Conservation (phyloP, 2,797 vertebrate genomes). For the Pangasius mekongensis region DNA sequence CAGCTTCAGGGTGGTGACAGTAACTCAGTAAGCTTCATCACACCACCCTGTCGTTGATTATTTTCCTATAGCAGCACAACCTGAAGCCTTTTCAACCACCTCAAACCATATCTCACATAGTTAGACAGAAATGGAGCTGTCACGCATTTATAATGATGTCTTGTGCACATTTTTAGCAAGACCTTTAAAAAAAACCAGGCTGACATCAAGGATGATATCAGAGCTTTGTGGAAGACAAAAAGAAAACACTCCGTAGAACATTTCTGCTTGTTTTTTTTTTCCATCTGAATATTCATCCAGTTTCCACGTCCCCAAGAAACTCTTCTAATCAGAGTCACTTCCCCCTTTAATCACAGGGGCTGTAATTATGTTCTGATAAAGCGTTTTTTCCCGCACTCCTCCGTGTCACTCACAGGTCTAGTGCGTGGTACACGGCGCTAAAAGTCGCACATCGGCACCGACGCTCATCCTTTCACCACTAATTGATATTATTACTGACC, state of each 20-base stretch:
- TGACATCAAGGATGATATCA: neutral
- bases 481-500: conserved; percentile 74
- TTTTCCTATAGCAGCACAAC: neutral
- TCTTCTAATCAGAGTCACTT: conserved; percentile 82
- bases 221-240: neutral
- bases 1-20: neutral
- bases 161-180: too few relatives aligned
- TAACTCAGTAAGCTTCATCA: neutral
- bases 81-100: neutral
- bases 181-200: neutral
- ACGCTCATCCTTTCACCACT: conserved; percentile 73
- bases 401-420: conserved; percentile 80
- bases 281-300: conserved; percentile 78
- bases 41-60: neutral
- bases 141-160: neutral
- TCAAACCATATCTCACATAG: neutral
- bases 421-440: conserved; percentile 77
- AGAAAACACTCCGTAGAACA: conserved; percentile 54
- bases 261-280: conserved; percentile 60
- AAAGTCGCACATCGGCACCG: conserved; percentile 63
- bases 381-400: conserved; percentile 76
- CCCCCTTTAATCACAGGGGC: conserved; percentile 80
- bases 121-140: neutral
- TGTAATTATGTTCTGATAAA: conserved; percentile 84
- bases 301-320: conserved; percentile 76